Percentiles rank a stretch among this genome's conserved stretches.
These are phyloP conservation scores for Hemiscyllium ocellatum DNA, from an alignment of 2,113 vertebrate genomes.

Conservation along the genomic window DNA sequence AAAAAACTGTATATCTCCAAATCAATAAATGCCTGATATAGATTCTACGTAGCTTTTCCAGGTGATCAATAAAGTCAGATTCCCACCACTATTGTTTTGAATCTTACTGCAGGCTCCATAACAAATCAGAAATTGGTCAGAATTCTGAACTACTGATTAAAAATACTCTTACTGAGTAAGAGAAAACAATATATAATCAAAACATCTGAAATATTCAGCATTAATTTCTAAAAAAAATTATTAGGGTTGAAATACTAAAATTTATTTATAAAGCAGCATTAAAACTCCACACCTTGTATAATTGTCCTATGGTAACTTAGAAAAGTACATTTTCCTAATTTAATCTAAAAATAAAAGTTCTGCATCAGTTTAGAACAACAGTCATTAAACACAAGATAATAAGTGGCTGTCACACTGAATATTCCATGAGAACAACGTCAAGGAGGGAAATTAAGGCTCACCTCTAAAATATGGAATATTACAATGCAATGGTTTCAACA, in stretches of 20 bases:
- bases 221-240: not conserved
- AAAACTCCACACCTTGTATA: not conserved
- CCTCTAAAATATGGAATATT: not conserved
- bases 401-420: not conserved
- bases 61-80: not conserved
- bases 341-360: not conserved
- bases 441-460: not conserved
- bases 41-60: not conserved
- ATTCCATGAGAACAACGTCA: not conserved
- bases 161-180: not conserved
- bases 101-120: not conserved
- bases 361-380: not conserved
- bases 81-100: not conserved
- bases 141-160: not conserved
- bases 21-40: not conserved
- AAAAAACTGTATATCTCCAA: not conserved
- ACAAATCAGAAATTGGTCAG: not conserved
- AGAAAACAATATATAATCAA: not conserved
- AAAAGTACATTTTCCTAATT: not conserved
- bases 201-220: not conserved
- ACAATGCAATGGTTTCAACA: not conserved
- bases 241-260: not conserved
- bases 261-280: not conserved
- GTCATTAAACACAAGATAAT: not conserved
- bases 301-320: not conserved